A percentile compares a stretch with the other conserved stretches of the same genome.
phyloP scores from a whole-genome alignment of 2,888 invertebrate species.

The Chrysodeixis includens region DNA sequence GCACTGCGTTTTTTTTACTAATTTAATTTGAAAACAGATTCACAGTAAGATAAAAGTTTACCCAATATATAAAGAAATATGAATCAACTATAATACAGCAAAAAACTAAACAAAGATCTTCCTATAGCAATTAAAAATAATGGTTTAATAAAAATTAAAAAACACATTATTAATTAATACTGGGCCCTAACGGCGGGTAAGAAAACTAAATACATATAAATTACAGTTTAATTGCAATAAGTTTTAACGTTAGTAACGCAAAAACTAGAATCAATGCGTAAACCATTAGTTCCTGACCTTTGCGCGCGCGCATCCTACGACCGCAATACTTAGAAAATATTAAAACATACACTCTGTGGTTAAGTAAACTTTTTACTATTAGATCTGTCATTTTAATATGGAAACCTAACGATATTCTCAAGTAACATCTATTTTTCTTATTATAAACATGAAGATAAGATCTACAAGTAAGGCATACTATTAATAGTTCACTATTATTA shows the following conservation, averaged over 20 bases:
- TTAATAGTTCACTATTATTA: too few species aligned
- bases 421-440: not conserved
- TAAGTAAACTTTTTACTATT: not conserved
- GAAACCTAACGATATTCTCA: not conserved
- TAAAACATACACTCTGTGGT: constrained; percentile 12
- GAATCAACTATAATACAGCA: not conserved
- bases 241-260: constrained; percentile 22
- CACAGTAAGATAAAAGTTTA: too few species aligned
- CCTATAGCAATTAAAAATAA: not conserved
- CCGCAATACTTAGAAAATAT: constrained; percentile 29
- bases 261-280: constrained; percentile 38
- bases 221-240: constrained; percentile 45
- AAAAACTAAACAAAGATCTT: not conserved
- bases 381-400: not conserved
- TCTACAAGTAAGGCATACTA: not conserved
- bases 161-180: not conserved
- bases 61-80: too few species aligned
- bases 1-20: too few species aligned
- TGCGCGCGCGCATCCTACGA: constrained; percentile 18
- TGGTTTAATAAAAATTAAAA: not conserved
- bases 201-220: constrained; percentile 31
- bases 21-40: too few species aligned
- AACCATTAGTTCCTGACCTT: constrained; percentile 42
- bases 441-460: not conserved
- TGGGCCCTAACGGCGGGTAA: not conserved